Evolutionary conservation across 2,888 invertebrate genomes (phyloP), one percentile per base, ranked within the genome.

Genomic region (Eutolmus rufibarbis): DNA sequence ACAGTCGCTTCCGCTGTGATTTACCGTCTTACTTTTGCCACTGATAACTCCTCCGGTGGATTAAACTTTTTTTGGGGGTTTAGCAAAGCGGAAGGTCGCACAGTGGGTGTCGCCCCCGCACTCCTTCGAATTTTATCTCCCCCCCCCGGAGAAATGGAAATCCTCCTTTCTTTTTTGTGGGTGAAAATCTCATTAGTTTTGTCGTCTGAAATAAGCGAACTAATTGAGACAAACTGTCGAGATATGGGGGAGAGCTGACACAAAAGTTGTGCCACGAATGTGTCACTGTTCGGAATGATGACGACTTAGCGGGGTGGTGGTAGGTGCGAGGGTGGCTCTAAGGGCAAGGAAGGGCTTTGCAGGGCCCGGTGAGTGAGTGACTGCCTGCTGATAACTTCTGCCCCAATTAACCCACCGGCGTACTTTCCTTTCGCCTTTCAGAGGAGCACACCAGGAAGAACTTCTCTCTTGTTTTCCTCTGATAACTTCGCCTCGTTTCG

Each of bases 131-230:
- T 66, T 66, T 66, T 19, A 78, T 46, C 78, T 5, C 9, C 8
- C 23, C 14, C 43, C 56, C 14, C 9, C 14, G 5, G n/a, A 31
- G 31, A 79, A 56, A 31, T 8, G n/a, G 79, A 51, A 23, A 51
- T 19, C 7, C 16, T 28, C 34, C 76, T 79, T 51, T 14, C 12
- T 28, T 66, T 66, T 66, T 66, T 56, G 46, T 46, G 19, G 78
- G 43, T 37, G 78, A 79, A 79, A 51, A n/a, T 51, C 79, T 79
- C 79, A 51, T 79, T 79, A 79, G 79, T 79, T 79, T 79, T 79
- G 79, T 79, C 79, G 51, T 79, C 79, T 79, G 51, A 79, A 79
- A 51, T 51, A 51, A 79, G 79, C 51, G 79, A 79, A 79, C 79
- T 79, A 79, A 79, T 79, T 79, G 79, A 79, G 51, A 51, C 51